Base-by-base conservation (phyloP, 2,888 invertebrate species). In the Napeogenes inachia region DNA sequence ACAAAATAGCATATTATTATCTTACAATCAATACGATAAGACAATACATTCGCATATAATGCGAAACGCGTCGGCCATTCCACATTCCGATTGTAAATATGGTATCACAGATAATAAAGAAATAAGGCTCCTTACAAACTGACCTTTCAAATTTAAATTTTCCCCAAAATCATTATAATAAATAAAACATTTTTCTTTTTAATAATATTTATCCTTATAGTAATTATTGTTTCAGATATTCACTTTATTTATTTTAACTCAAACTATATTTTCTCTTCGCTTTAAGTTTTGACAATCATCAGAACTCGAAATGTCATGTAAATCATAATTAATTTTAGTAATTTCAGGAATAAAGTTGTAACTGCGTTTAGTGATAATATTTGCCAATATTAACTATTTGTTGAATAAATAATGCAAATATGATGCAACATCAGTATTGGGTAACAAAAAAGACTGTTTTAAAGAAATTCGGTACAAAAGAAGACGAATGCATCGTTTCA, bases 351-450 rank as follows among this genome's bases (percentile, higher is more conserved):
- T 42, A 53, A 12, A 30, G 30, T 21, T 42, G 58, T 30, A 35
- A 6, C 58, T 42, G 38, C 53, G 53, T 53, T 53, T 53, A 53
- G 53, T 46, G 42, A 21, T 56, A 46, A 59, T 30, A 12, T 57
- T 35, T 13, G 21, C 13, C 30, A 57, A 56, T 57, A 46, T 12
- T 59, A 21, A 56, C 57, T 47, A 58, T 60, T 21, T 42, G 21
- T 56, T 38, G 10, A 58, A 33, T 58, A 46, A 57, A 46, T 59
- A 32, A 57, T 56, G 54, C 38, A 60, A 80, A 75, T 58, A 89
- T 89, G 87, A 95, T 98, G 94, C 97, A 98, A 84, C 97, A 98
- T 86, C 98, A 98, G 73, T 99, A 97, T 87, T 99, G 99, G 99
- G 96, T 99, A 62, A 99, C 99, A 6, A 99, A 99, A 82, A 99